A percentile compares a stretch with the other conserved stretches of the same genome.
phyloP scores from a whole-genome alignment of 2,888 invertebrate genomes.

The Megalurothrips usitatus region DNA sequence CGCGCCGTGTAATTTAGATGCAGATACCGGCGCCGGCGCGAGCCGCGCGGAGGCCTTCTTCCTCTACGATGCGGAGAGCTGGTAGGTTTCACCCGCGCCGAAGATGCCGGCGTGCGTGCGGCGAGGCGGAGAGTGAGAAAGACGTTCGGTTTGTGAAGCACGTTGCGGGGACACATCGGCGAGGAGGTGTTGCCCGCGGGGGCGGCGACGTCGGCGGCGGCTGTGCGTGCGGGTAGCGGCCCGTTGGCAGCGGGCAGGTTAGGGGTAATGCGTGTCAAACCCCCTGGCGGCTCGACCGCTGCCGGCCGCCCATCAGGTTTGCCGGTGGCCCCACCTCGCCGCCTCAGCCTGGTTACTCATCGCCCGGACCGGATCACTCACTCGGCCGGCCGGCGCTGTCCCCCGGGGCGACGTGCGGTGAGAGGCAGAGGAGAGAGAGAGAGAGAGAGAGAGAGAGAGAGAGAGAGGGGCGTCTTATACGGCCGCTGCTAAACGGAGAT shows the following conservation, averaged over 20 bases:
- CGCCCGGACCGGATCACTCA: slow-evolving; percentile 7
- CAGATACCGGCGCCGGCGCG: neutral
- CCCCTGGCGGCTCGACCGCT: too few species aligned
- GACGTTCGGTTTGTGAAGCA: too few species aligned
- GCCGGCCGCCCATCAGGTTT: too few species aligned
- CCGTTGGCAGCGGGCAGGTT: too few species aligned
- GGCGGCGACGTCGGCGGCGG: too few species aligned
- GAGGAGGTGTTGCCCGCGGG: too few species aligned
- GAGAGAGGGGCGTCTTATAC: neutral
- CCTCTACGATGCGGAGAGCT: neutral
- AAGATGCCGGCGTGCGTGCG: too few species aligned
- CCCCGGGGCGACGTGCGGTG: neutral
- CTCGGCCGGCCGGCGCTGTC: neutral
- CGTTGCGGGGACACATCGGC: too few species aligned
- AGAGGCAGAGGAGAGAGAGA: neutral
- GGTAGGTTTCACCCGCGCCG: neutral
- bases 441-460: neutral
- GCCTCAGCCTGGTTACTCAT: neutral
- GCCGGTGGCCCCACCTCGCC: too few species aligned
- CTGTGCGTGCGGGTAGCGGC: too few species aligned
- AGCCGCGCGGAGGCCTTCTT: neutral
- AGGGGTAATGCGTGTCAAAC: too few species aligned
- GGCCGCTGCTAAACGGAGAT: slow-evolving; percentile 14
- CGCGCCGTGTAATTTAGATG: neutral
- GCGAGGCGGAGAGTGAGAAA: too few species aligned